Conservation (phyloP, 2,113 vertebrate species). For the Oncorhynchus mykiss region DNA sequence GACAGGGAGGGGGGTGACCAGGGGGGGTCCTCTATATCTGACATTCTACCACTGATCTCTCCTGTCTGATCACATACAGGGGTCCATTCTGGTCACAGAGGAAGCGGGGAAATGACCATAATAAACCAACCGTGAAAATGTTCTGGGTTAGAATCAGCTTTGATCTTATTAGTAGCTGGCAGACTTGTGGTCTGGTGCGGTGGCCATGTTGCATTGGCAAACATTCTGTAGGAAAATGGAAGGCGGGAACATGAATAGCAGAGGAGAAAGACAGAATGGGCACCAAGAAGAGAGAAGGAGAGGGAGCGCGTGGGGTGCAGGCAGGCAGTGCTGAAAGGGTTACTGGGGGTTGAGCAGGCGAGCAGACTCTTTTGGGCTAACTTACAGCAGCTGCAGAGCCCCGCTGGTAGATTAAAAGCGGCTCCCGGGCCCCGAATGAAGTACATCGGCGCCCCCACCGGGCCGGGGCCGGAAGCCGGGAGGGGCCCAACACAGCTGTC, state of each 20-base stretch:
- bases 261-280: neutral
- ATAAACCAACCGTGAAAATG: neutral
- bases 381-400: constrained; percentile 90
- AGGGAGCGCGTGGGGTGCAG: neutral
- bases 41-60: too few relatives aligned
- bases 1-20: neutral
- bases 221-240: too few relatives aligned
- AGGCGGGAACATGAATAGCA: neutral
- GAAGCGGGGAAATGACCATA: neutral
- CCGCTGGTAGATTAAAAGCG: constrained; percentile 93
- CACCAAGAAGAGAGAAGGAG: neutral
- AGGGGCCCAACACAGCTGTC: constrained; percentile 87
- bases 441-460: constrained; percentile 85
- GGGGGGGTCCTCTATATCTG: neutral
- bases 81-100: neutral
- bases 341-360: constrained; percentile 20
- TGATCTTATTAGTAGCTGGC: too few relatives aligned
- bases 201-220: too few relatives aligned
- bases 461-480: constrained; percentile 66
- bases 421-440: constrained; percentile 87
- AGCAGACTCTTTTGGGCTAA: constrained; percentile 81
- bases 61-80: too few relatives aligned
- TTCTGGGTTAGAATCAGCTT: neutral
- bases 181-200: too few relatives aligned
- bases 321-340: constrained; percentile 20